These are phyloP conservation scores for Drosophila flavopinicola DNA, from an alignment of 2,888 invertebrate species.

Conservation along the genomic window DNA sequence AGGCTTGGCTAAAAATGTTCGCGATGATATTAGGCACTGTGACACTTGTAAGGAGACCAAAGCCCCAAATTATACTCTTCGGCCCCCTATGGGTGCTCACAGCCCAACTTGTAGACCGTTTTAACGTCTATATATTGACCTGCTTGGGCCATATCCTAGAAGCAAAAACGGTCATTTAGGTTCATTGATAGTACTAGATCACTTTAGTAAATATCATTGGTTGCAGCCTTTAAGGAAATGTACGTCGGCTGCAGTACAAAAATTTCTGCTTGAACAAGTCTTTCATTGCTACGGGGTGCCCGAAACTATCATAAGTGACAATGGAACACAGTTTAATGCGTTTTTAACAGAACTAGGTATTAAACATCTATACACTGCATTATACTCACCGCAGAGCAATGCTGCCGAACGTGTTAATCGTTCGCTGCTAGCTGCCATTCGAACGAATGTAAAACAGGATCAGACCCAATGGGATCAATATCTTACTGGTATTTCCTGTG, in stretches of 20 bases:
- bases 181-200: conserved; percentile 12
- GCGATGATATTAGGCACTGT: neutral
- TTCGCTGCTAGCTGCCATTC: conserved; percentile 1
- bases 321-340: neutral
- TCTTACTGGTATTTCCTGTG: neutral
- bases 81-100: conserved; percentile 12
- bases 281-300: conserved; percentile 1
- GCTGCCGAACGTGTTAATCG: conserved; percentile 34
- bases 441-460: conserved; percentile 21
- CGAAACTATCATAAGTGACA: conserved; percentile 10
- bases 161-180: conserved; percentile 10
- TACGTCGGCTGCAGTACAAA: neutral
- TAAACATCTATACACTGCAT: conserved; percentile 14
- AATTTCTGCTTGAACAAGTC: neutral
- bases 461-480: conserved; percentile 32
- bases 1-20: conserved; percentile 15
- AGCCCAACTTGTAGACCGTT: conserved; percentile 12
- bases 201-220: conserved; percentile 18
- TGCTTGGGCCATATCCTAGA: conserved; percentile 15
- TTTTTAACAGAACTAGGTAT: neutral
- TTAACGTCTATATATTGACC: neutral
- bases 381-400: conserved; percentile 33
- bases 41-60: conserved; percentile 10
- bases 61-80: conserved; percentile 9
- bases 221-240: conserved; percentile 20